Evolutionary conservation across 2,888 invertebrate genomes (phyloP), one percentile per base, ranked within the genome.

Genomic region (Andrena hattorfiana): DNA sequence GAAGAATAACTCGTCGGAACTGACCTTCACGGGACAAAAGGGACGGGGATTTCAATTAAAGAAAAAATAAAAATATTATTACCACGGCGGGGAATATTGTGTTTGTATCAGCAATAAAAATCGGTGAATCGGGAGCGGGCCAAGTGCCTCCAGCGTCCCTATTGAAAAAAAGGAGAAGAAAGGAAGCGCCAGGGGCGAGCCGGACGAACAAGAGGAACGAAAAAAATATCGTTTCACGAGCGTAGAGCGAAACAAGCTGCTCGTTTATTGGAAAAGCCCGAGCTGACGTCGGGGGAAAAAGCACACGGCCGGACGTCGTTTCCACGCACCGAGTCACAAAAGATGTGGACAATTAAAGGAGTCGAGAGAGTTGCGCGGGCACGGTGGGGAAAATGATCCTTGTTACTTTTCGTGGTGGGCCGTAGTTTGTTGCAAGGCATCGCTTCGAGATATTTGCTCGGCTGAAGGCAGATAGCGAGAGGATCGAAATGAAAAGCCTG

Each of bases 261-360:
- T 67, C 80, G 80, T 81, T 81, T 81, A 81, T 81, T 56, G 80
- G 72, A 72, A 72, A 72, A 77, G 35, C 59, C 48, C 20, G 49
- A 54, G 67, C 67, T 62, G 66, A 79, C 67, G 51, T 62, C 23
- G 54, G 35, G 10, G 6, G 26, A 23, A 35, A 64, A 13, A 54
- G 35, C 48, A 30, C 28, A 48, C 28, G 32, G 3, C 5, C 4
- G 66, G 42, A 71, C 66, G 63, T 26, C 48, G 48, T 62, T 80
- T 71, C 60, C 30, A 78, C 71, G 79, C 71, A 23, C 16, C 30
- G 13, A 71, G 72, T 49, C 60, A 63, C 62, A 79, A 78, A 62
- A 59, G 64, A 59, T 23, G 10, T 5, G 59, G 32, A 77, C 64
- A 79, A 72, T 81, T 79, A 67, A 79, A 26, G 28, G 64, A 71